phyloP scores from a whole-genome alignment of 2,888 invertebrate species.

The Parnassius smintheus region DNA sequence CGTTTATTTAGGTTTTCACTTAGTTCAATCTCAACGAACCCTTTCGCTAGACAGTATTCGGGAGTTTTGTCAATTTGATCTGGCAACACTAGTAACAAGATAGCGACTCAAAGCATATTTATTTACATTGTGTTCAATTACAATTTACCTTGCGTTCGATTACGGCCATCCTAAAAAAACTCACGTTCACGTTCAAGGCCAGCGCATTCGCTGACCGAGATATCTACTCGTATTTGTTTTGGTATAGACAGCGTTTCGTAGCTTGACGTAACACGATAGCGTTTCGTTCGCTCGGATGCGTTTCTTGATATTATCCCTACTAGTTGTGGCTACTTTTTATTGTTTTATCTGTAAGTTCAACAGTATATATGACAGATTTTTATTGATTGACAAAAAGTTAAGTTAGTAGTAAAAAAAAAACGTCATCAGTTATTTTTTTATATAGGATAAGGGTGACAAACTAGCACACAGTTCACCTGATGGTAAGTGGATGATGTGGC shows the following conservation, averaged over 20 bases:
- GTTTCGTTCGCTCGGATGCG: constrained; percentile 7
- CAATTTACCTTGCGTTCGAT: constrained; percentile 19
- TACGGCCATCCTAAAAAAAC: constrained; percentile 36
- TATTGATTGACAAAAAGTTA: no score
- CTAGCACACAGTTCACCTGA: no score
- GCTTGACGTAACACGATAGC: constrained; percentile 14
- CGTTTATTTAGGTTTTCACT: no score
- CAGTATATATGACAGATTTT: no score
- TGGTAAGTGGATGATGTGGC: no score
- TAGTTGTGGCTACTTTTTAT: background rate
- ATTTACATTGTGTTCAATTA: constrained; percentile 13
- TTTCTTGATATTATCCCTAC: constrained; percentile 1
- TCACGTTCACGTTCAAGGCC: constrained; percentile 68
- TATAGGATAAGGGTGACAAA: no score
- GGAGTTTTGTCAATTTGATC: no score
- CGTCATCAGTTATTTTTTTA: no score
- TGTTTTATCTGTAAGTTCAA: no score
- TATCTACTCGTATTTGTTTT: constrained; percentile 35
- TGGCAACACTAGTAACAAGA: background rate
- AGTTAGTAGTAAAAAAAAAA: no score
- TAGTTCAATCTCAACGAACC: no score
- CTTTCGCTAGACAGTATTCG: no score
- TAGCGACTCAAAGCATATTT: constrained; percentile 1
- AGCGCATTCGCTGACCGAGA: constrained; percentile 59
- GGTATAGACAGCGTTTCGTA: constrained; percentile 10